Percentiles rank a stretch among this genome's conserved stretches.
Evolutionary conservation across 2,888 invertebrate species (phyloP).

Genomic region (Chymomyza caudatula): DNA sequence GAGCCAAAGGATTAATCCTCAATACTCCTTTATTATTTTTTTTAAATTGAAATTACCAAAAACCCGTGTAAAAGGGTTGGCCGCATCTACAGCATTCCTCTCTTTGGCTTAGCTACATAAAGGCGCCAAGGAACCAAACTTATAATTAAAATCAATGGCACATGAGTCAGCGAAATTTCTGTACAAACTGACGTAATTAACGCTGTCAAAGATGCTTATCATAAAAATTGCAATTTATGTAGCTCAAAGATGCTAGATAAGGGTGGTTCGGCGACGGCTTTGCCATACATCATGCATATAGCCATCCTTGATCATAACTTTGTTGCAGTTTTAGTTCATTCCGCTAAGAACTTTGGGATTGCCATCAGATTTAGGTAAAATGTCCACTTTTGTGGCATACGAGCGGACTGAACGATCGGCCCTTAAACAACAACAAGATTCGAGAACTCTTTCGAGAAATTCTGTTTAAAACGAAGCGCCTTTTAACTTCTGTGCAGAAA

Average conservation of each 20-base stretch:
- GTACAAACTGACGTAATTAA: constrained; percentile 10
- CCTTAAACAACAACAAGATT: too few relatives aligned
- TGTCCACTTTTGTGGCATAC: too few relatives aligned
- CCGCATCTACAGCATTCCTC: not conserved
- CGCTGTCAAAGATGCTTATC: constrained; percentile 27
- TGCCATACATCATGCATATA: not conserved
- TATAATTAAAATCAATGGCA: not conserved
- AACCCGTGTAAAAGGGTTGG: not conserved
- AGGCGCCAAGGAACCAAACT: too few relatives aligned
- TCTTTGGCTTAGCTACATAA: too few relatives aligned
- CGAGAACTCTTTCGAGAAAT: too few relatives aligned
- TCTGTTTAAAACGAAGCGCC: too few relatives aligned
- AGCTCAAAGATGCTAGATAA: not conserved
- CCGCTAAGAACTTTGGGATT: not conserved
- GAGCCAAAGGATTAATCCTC: constrained; percentile 38
- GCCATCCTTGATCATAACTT: not conserved
- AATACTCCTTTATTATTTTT: not conserved
- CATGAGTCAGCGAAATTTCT: constrained; percentile 20
- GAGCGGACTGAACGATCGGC: too few relatives aligned
- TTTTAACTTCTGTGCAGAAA: too few relatives aligned
- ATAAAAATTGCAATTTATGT: not conserved
- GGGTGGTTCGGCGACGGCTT: not conserved
- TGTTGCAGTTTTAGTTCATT: not conserved
- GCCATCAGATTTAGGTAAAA: too few relatives aligned
- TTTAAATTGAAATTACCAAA: not conserved